These are phyloP conservation scores for Drepana arcuata DNA, from an alignment of 1,140 invertebrate species.

Conservation along the genomic window DNA sequence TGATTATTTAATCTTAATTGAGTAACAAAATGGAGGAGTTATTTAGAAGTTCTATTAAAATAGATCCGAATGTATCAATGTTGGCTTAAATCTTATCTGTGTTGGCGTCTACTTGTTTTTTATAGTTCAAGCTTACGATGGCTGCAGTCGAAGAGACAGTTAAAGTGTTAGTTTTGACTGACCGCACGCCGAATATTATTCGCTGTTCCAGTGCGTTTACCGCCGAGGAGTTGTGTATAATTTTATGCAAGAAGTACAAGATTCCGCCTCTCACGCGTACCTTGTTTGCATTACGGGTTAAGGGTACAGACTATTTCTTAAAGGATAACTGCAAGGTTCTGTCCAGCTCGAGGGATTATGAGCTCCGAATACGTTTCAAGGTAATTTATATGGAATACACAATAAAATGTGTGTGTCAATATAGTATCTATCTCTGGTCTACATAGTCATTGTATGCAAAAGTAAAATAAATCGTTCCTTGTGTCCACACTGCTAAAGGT, in stretches of 20 bases:
- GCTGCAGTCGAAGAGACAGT: conserved; percentile 45
- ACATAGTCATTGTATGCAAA: too few species aligned
- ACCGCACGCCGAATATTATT: conserved; percentile 40
- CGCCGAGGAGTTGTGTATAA: conserved; percentile 80
- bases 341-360: conserved; percentile 73
- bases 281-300: conserved; percentile 81
- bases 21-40: conserved; percentile 34
- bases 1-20: too few species aligned
- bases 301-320: conserved; percentile 76
- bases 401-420: too few species aligned
- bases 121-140: conserved; percentile 52
- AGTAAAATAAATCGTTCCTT: too few species aligned
- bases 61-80: conserved; percentile 19
- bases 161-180: conserved; percentile 52
- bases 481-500: too few species aligned
- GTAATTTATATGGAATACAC: conserved; percentile 41
- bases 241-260: conserved; percentile 77
- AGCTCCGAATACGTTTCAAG: conserved; percentile 85
- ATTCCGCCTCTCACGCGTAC: conserved; percentile 84
- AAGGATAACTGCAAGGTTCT: conserved; percentile 73
- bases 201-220: conserved; percentile 45
- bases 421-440: too few species aligned
- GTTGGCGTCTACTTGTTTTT: conserved; percentile 53
- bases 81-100: conserved; percentile 32
- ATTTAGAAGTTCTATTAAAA: conserved; percentile 17